Evolutionary conservation across 2,888 invertebrate genomes (phyloP).

Genomic region (Catonia carolina): DNA sequence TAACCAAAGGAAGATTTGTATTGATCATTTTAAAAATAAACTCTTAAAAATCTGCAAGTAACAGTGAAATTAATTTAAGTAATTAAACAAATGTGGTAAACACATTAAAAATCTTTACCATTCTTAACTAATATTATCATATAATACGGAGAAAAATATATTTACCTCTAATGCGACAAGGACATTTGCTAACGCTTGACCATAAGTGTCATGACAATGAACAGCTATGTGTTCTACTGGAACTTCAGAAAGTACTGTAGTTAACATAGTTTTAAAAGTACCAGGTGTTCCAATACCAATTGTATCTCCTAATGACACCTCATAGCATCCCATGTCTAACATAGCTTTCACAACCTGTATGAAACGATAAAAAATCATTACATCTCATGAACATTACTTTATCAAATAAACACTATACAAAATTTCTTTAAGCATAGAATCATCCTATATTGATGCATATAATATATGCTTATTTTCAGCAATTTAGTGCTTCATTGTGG

Average conservation of each 20-base stretch:
- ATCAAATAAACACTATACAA: not conserved
- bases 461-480: too few species aligned
- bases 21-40: too few species aligned
- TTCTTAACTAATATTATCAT: too few species aligned
- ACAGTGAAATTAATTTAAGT: too few species aligned
- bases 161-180: constrained; percentile 76
- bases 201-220: constrained; percentile 98
- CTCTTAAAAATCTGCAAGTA: too few species aligned
- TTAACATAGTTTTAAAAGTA: constrained; percentile 66
- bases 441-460: not conserved
- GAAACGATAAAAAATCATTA: constrained; percentile 12
- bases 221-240: constrained; percentile 65
- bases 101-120: too few species aligned
- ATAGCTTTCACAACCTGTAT: constrained; percentile 61
- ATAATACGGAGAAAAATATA: too few species aligned
- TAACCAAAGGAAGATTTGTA: too few species aligned
- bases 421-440: not conserved
- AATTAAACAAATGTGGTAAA: too few species aligned
- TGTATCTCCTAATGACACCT: constrained; percentile 94
- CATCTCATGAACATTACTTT: not conserved
- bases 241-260: constrained; percentile 60
- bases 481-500: too few species aligned
- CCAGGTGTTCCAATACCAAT: constrained; percentile 91
- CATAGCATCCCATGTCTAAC: constrained; percentile 84
- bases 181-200: constrained; percentile 90